phyloP scores from a whole-genome alignment of 2,113 vertebrate genomes.

The Arizona elegans region DNA sequence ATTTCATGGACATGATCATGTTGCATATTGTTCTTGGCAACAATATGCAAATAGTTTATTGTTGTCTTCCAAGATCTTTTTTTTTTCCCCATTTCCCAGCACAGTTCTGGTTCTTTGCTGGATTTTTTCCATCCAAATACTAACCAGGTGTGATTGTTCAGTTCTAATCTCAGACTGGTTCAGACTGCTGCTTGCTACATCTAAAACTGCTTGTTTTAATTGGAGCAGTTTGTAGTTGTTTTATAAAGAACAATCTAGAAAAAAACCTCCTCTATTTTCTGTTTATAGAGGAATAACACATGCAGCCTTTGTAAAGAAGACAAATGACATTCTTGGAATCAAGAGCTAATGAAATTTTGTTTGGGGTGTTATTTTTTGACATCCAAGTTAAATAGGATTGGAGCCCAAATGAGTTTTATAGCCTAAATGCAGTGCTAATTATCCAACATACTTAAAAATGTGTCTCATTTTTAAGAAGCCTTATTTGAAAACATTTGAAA shows the following conservation, averaged over 20 bases:
- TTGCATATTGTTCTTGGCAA: not conserved
- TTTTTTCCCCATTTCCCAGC: not conserved
- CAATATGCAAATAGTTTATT: not conserved
- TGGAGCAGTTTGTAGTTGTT: not conserved
- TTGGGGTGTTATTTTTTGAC: not conserved
- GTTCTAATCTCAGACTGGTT: not conserved
- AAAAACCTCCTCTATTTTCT: not conserved
- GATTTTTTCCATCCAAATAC: not conserved
- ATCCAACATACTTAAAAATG: not conserved
- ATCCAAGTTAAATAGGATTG: not conserved
- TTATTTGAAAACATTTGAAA: not conserved
- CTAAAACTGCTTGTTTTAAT: not conserved
- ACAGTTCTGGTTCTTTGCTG: not conserved
- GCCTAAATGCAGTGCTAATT: not conserved
- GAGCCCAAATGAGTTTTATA: not conserved
- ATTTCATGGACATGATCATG: not conserved
- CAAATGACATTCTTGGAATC: not conserved
- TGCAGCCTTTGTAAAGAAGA: not conserved
- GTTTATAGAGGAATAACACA: not conserved
- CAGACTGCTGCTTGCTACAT: not conserved
- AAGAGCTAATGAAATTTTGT: not conserved
- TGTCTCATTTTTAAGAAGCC: not conserved
- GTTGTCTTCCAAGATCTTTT: not conserved
- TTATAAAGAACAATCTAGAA: not conserved
- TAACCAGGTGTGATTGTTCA: not conserved